phyloP scores from a whole-genome alignment of 1,140 invertebrate genomes.

The Drosophila auraria region DNA sequence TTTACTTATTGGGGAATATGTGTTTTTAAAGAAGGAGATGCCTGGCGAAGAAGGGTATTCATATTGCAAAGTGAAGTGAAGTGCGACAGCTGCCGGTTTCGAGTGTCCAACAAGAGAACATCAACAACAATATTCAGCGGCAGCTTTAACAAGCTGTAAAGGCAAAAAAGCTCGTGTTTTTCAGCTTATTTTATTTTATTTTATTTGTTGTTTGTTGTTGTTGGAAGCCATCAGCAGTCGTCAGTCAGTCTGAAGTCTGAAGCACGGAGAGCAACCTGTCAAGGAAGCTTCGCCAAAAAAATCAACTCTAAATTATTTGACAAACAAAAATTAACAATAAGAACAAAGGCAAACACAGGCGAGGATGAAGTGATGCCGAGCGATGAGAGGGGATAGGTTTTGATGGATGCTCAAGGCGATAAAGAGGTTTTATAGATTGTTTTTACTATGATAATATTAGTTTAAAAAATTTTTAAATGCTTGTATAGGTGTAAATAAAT shows the following conservation, averaged over 20 bases:
- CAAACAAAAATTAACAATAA: slow-evolving; percentile 64
- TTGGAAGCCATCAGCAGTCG: slow-evolving; percentile 23
- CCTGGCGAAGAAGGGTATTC: slow-evolving; percentile 32
- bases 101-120: slow-evolving; percentile 58
- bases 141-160: slow-evolving; percentile 39
- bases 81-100: slow-evolving; percentile 75
- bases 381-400: slow-evolving; percentile 5
- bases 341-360: slow-evolving; percentile 57
- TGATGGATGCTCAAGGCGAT: slow-evolving; percentile 28
- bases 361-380: slow-evolving; percentile 33
- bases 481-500: neutral
- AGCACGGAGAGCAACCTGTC: slow-evolving; percentile 46
- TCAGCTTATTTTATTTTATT: slow-evolving; percentile 6
- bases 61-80: slow-evolving; percentile 75
- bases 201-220: neutral
- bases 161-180: slow-evolving; percentile 31
- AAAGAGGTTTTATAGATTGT: neutral
- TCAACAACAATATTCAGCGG: slow-evolving; percentile 28
- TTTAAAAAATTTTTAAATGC: neutral
- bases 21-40: slow-evolving; percentile 33
- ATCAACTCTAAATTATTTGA: slow-evolving; percentile 65
- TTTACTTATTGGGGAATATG: slow-evolving; percentile 11
- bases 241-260: slow-evolving; percentile 43
- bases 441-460: no score
- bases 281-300: slow-evolving; percentile 53